Evolutionary conservation across 2,797 vertebrate genomes (phyloP), one percentile per base, ranked within the genome.

Genomic region (Melanotaenia maccullochi): DNA sequence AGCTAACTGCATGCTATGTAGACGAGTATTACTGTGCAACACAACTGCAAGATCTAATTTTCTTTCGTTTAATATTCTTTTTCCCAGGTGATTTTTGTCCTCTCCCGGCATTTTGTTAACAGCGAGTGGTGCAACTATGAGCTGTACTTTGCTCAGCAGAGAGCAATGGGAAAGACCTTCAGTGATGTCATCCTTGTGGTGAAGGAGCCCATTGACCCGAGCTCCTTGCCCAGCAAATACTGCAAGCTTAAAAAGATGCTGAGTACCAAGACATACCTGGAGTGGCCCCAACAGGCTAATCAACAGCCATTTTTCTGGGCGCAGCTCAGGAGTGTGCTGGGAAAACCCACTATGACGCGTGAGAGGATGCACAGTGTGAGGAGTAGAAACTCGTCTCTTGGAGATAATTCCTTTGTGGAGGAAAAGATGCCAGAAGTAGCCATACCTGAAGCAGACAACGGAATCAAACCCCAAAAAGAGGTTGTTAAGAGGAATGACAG

Each of bases 81-180:
- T 85, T 42, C 60, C 38, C 58, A 95, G 95, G 87, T 95, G 3
- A 94, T 97, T 68, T 96, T 97, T 7, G 78, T 97, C 54, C 90
- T 97, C 49, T 96, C 96, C 0, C 91, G 61, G 16, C 89, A 94
- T 83, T 97, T 96, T 4, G 93, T 97, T 0, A 95, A 97, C 92
- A 97, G 96, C 2, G 95, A 97, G 59, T 97, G 96, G 96, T 97
- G 96, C 87, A 97, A 96, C 89, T 96, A 96, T 0, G 96, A 97
- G 88, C 92, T 96, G 30, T 97, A 96, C 91, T 97, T 97, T 1
- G 93, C 96, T 36, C 96, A 97, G 85, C 96, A 97, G 79, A 92
- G 95, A 54, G 91, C 95, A 0, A 94, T 96, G 73, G 95, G 95
- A 3, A 93, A 95, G 81, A 92, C 90, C 3, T 94, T 94, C 9